phyloP scores from a whole-genome alignment of 2,888 invertebrate genomes.

The Dicroscelio sp. region DNA sequence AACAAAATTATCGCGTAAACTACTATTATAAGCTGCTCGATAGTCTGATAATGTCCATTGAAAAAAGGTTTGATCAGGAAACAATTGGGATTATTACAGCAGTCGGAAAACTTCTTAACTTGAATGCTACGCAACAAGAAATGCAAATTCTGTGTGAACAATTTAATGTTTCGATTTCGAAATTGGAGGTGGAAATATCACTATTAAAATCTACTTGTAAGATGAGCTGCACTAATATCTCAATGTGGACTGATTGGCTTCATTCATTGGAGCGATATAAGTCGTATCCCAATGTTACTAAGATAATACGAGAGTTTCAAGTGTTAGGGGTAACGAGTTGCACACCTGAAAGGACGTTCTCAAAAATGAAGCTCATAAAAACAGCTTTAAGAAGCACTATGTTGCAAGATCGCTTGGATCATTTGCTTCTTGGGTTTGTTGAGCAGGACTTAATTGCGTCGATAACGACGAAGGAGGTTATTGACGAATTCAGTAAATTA shows the following conservation, averaged over 20 bases:
- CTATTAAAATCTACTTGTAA: not conserved
- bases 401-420: slow-evolving; percentile 14
- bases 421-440: slow-evolving; percentile 6
- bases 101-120: slow-evolving; percentile 5
- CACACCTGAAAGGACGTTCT: slow-evolving; percentile 20
- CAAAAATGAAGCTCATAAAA: slow-evolving; percentile 11
- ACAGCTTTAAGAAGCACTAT: not conserved
- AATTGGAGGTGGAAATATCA: slow-evolving; percentile 1
- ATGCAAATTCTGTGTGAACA: not conserved
- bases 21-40: slow-evolving; percentile 11
- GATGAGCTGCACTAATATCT: not conserved
- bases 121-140: not conserved
- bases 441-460: slow-evolving; percentile 25
- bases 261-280: not conserved
- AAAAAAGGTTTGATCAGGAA: slow-evolving; percentile 35
- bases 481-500: slow-evolving; percentile 14
- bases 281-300: not conserved
- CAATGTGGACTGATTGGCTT: not conserved
- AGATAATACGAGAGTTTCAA: not conserved
- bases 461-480: not conserved
- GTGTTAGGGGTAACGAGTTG: slow-evolving; percentile 9
- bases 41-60: not conserved
- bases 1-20: slow-evolving; percentile 4
- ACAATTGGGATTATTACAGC: not conserved
- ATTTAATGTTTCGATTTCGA: not conserved